phyloP scores from a whole-genome alignment of 1,140 invertebrate genomes.

The Lerema accius region DNA sequence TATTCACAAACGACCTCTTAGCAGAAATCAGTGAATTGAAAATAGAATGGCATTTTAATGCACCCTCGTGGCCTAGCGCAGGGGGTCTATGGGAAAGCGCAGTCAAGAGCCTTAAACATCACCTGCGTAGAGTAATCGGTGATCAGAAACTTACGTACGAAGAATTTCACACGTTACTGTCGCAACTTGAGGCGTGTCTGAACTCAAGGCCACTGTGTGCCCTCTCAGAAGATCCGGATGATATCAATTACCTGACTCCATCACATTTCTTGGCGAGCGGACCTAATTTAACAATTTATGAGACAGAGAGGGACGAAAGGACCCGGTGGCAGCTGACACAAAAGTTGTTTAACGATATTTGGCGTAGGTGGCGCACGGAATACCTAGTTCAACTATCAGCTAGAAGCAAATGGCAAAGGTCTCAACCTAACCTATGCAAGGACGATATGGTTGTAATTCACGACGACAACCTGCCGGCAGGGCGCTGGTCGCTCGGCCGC shows the following conservation, averaged over 20 bases:
- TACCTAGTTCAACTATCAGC: conserved; percentile 6
- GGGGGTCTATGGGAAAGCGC: conserved; percentile 28
- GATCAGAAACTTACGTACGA: conserved; percentile 6
- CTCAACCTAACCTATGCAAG: conserved; percentile 4
- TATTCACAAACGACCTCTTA: conserved; percentile 8
- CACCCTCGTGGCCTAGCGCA: conserved; percentile 15
- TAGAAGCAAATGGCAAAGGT: conserved; percentile 20
- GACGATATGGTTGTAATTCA: conserved; percentile 22
- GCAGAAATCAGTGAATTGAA: conserved; percentile 37
- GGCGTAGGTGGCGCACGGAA: conserved; percentile 12
- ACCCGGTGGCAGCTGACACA: conserved; percentile 14
- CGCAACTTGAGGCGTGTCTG: conserved; percentile 48
- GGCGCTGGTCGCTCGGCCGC: conserved; percentile 14
- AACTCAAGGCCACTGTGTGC: conserved; percentile 55
- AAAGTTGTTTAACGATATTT: conserved; percentile 17
- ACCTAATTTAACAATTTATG: conserved; percentile 1
- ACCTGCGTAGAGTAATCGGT: conserved; percentile 7
- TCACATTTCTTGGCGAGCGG: conserved; percentile 21
- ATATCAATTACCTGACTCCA: conserved; percentile 17
- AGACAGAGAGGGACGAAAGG: conserved; percentile 15
- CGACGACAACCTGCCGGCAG: conserved; percentile 19
- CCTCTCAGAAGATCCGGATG: conserved; percentile 40
- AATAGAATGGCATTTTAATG: conserved; percentile 7
- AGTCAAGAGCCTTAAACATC: conserved; percentile 33
- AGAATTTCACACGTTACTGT: conserved; percentile 39